phyloP scores from a whole-genome alignment of 2,888 invertebrate genomes.

The Athripsodes cinereus region DNA sequence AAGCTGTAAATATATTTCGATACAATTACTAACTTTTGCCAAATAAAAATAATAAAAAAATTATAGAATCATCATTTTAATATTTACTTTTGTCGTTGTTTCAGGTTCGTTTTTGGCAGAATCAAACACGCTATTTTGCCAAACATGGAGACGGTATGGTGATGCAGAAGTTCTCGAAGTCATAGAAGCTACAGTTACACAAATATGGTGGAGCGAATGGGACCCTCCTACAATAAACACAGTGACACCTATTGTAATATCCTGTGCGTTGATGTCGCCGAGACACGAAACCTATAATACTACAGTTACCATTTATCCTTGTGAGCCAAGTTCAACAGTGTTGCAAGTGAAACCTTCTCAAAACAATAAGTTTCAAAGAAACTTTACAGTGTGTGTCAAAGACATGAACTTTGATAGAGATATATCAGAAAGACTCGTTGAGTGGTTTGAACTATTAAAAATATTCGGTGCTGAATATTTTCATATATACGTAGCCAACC shows the following conservation, averaged over 20 bases:
- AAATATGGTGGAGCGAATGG: slow-evolving; percentile 62
- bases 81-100: slow-evolving; percentile 26
- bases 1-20: no score
- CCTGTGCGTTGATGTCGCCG: slow-evolving; percentile 54
- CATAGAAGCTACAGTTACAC: slow-evolving; percentile 51
- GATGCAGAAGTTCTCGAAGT: slow-evolving; percentile 41
- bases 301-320: slow-evolving; percentile 48
- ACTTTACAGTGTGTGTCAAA: slow-evolving; percentile 66
- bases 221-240: slow-evolving; percentile 41
- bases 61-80: background rate
- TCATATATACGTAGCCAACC: slow-evolving; percentile 58
- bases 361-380: slow-evolving; percentile 32
- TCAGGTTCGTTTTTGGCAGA: slow-evolving; percentile 29
- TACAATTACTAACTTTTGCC: no score
- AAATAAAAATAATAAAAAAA: no score
- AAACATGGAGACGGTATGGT: slow-evolving; percentile 36
- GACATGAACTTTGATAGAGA: slow-evolving; percentile 61
- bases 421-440: slow-evolving; percentile 55
- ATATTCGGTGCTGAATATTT: slow-evolving; percentile 62
- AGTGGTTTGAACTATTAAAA: slow-evolving; percentile 66
- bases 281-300: slow-evolving; percentile 40
- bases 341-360: slow-evolving; percentile 35
- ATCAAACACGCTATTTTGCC: slow-evolving; percentile 44
- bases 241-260: slow-evolving; percentile 55
- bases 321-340: slow-evolving; percentile 43